phyloP scores from a whole-genome alignment of 2,888 invertebrate species.

The Ectropis crepuscularia region DNA sequence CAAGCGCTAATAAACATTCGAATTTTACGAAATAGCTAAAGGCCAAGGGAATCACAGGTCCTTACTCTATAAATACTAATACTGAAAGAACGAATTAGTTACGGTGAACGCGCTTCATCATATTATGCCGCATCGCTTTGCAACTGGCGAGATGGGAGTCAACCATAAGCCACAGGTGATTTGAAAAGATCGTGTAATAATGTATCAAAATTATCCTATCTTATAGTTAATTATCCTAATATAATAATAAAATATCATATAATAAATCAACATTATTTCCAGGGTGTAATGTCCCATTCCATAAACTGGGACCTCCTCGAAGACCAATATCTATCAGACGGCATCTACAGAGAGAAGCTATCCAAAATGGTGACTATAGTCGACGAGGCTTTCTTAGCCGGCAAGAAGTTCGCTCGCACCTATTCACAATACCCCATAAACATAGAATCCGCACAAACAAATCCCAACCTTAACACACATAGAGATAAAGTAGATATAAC shows the following conservation, averaged over 20 bases:
- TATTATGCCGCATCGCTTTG: too few species aligned
- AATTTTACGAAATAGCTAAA: too few species aligned
- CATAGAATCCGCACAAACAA: slow-evolving; percentile 45
- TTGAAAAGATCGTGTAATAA: too few species aligned
- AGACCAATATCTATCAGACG: slow-evolving; percentile 93
- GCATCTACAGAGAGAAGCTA: slow-evolving; percentile 91
- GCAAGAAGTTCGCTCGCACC: slow-evolving; percentile 89
- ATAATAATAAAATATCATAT: background rate
- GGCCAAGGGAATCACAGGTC: too few species aligned
- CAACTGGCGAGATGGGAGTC: too few species aligned
- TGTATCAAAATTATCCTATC: too few species aligned
- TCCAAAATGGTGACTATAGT: slow-evolving; percentile 94
- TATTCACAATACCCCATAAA: slow-evolving; percentile 63
- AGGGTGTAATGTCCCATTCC: slow-evolving; percentile 98
- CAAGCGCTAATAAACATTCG: too few species aligned
- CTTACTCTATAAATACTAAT: too few species aligned
- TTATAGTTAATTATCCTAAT: too few species aligned
- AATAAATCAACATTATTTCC: slow-evolving; percentile 43
- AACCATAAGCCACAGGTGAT: too few species aligned
- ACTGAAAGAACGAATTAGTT: too few species aligned
- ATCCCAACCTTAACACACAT: slow-evolving; percentile 31
- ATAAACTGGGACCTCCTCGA: slow-evolving; percentile 97
- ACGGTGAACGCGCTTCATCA: too few species aligned
- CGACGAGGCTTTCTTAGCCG: slow-evolving; percentile 89
- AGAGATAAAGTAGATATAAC: slow-evolving; percentile 62